Conservation (phyloP, 2,113 vertebrate species). For the Neodon shergylaensis region DNA sequence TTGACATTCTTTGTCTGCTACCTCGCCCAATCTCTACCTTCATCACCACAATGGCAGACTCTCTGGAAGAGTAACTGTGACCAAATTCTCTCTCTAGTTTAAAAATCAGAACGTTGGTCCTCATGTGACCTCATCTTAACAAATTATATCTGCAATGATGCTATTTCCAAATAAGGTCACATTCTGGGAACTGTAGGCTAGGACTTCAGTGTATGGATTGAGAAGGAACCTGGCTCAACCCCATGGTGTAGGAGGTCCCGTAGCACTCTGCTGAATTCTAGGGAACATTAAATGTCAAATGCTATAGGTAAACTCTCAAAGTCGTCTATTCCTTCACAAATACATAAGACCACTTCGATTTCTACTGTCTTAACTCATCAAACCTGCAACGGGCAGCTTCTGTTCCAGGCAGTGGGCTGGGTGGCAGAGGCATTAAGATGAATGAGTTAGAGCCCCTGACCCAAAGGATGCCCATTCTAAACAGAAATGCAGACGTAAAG, state of each 20-base stretch:
- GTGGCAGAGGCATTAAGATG: not conserved
- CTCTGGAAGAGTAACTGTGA: not conserved
- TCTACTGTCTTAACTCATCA: not conserved
- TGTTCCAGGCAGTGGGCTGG: not conserved
- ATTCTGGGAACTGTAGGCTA: not conserved
- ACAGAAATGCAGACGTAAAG: not conserved
- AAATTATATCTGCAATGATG: not conserved
- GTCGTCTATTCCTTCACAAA: not conserved
- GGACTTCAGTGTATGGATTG: not conserved
- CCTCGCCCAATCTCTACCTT: not conserved
- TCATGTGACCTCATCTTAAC: not conserved
- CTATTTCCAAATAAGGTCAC: not conserved
- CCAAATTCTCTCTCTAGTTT: not conserved
- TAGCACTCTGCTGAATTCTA: not conserved
- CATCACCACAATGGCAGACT: fast-evolving
- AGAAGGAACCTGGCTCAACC: not conserved
- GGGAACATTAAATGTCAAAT: not conserved
- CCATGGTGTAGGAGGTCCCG: not conserved
- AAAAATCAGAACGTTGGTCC: not conserved
- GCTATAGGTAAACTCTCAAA: not conserved
- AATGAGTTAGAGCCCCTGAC: not conserved
- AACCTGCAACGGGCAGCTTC: not conserved
- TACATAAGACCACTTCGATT: not conserved
- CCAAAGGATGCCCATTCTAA: not conserved
- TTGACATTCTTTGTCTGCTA: not conserved